Evolutionary conservation across 2,113 vertebrate genomes (phyloP), one percentile per base, ranked within the genome.

Genomic region (Vulpes vulpes): DNA sequence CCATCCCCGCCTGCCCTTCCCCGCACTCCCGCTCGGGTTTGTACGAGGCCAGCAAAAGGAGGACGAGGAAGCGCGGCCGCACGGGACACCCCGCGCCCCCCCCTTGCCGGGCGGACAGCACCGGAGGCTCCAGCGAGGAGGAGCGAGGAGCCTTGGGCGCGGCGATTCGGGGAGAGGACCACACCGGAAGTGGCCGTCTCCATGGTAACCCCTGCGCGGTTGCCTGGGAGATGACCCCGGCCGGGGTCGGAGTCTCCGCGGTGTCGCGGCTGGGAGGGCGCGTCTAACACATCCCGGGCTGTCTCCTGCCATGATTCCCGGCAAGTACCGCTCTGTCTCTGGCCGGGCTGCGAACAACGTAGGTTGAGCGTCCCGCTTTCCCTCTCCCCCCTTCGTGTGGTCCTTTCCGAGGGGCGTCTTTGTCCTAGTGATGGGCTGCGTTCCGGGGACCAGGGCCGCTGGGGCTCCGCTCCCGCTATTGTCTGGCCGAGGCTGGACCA

Each of bases 261-360:
- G 86, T 1, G 93, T 93, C 79, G 16, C 91, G 80, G 0, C 67
- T 1, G 85, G 0, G 8, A 16, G 4, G 19, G 89, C 6, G 51
- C 5, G 59, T 80, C 78, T 49, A 53, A 62, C 97, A 32, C 35
- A 76, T 83, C 95, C 74, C 57, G 89, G 86, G 25, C 94, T 35
- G 91, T 95, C 96, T 96, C 32, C 93, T 82, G 73, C 92, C 96
- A 99, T 99, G 98, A 98, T 99, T 96, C 99, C 99, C 62, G 98
- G 98, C 97, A 99, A 97, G 67, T 98, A 98, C 91, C 98, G 99
- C 64, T 83, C 98, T 17, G 91, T 95, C 12, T 97, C 97, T 91
- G 98, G 92, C 94, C 98, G 98, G 59, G 84, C 96, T 57, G 32
- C 98, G 17, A 97, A 96, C 91, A 83, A 98, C 92, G 98, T 98